phyloP scores from a whole-genome alignment of 35 echinoderm and acorn worm species.

The Holothuria glaberrima region DNA sequence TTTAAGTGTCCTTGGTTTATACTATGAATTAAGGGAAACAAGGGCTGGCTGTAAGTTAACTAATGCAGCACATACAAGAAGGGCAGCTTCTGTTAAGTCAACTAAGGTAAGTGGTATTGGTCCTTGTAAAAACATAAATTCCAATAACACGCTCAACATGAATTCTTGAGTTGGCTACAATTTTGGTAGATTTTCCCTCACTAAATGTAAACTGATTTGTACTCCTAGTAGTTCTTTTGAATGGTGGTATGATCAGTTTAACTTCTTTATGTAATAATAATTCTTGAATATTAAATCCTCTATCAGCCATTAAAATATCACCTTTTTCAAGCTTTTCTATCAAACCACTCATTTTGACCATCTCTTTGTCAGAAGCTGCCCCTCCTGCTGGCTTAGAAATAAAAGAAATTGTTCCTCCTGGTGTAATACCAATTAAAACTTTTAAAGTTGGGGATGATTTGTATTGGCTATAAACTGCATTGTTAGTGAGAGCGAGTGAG shows the following conservation, averaged over 20 bases:
- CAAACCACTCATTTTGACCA: slow-evolving; percentile 58
- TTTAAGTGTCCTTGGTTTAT: not conserved
- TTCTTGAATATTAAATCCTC: slow-evolving; percentile 90
- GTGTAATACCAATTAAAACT: slow-evolving; percentile 71
- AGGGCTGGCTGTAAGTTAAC: slow-evolving; percentile 77
- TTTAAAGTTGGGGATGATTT: slow-evolving; percentile 71
- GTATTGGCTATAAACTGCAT: slow-evolving; percentile 82
- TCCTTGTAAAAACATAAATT: slow-evolving; percentile 72
- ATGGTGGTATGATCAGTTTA: slow-evolving; percentile 77
- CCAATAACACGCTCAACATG: slow-evolving; percentile 88
- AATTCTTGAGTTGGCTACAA: slow-evolving; percentile 80
- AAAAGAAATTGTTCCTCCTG: slow-evolving; percentile 74
- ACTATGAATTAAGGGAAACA: slow-evolving; percentile 66
- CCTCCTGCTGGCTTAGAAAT: slow-evolving; percentile 80
- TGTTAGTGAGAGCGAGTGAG: slow-evolving; percentile 57
- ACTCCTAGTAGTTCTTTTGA: slow-evolving; percentile 74
- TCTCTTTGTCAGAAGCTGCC: slow-evolving; percentile 71
- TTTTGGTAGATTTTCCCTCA: slow-evolving; percentile 65
- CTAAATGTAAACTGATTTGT: slow-evolving; percentile 70
- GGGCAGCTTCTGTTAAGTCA: slow-evolving; percentile 76
- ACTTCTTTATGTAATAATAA: slow-evolving; percentile 79
- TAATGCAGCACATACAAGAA: slow-evolving; percentile 83
- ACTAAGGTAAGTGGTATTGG: slow-evolving; percentile 78
- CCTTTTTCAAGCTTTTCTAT: slow-evolving; percentile 69
- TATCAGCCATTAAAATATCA: slow-evolving; percentile 82